Conservation (phyloP, 2,888 invertebrate species). For the Pecten maximus region DNA sequence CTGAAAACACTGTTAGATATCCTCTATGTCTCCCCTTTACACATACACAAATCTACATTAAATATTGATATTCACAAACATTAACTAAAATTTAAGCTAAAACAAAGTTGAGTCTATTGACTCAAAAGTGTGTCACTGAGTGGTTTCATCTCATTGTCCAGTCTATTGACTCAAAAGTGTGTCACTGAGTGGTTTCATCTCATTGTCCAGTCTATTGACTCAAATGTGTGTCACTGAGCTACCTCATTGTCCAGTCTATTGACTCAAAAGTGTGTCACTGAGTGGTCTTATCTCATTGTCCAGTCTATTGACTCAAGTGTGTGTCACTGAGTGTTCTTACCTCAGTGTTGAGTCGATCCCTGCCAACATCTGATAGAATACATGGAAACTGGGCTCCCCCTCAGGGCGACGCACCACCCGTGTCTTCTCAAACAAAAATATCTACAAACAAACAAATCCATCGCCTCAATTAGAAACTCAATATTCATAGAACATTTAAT, state of each 20-base stretch:
- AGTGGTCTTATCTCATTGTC: too few relatives aligned
- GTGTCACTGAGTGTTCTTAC: constrained; percentile 55
- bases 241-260: too few relatives aligned
- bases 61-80: background rate
- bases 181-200: too few relatives aligned
- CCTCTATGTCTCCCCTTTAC: background rate
- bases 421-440: constrained; percentile 90
- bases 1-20: too few relatives aligned
- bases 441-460: constrained; percentile 81
- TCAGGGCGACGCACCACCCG: constrained; percentile 89
- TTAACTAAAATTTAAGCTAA: too few relatives aligned
- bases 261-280: too few relatives aligned
- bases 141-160: background rate
- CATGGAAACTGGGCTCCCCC: constrained; percentile 88
- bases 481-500: too few relatives aligned
- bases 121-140: too few relatives aligned
- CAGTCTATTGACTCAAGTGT: background rate
- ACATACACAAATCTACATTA: background rate
- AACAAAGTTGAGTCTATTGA: too few relatives aligned
- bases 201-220: too few relatives aligned
- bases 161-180: background rate
- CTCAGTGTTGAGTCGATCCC: constrained; percentile 89
- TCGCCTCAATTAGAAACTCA: too few relatives aligned
- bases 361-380: constrained; percentile 89
- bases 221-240: too few relatives aligned